Percentiles rank a stretch among this genome's conserved stretches.
Conservation (phyloP, 2,113 vertebrate species). For the Myrmecobius fasciatus region DNA sequence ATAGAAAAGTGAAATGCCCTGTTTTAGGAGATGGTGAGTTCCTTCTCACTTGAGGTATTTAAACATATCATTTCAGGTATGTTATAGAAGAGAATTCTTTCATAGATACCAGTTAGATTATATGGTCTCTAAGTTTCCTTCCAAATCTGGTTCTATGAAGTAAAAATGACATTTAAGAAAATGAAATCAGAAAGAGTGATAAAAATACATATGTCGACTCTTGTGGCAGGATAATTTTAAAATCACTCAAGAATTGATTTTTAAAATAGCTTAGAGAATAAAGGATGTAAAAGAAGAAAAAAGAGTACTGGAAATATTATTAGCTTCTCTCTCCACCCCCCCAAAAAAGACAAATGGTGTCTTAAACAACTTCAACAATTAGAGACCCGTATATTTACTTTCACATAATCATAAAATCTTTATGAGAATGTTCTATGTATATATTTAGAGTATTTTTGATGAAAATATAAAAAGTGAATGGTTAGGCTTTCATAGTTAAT, state of each 20-base stretch:
- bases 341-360: background rate
- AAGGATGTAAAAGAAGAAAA: background rate
- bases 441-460: background rate
- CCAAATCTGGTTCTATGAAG: background rate
- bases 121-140: background rate
- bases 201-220: background rate
- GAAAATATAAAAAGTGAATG: background rate
- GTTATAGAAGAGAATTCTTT: background rate
- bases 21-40: background rate
- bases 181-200: background rate
- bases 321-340: background rate
- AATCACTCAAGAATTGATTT: background rate
- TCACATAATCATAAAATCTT: background rate
- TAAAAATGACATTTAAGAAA: background rate
- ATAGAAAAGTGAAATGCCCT: background rate
- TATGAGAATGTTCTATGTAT: background rate
- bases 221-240: background rate
- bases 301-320: background rate
- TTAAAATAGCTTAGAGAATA: background rate
- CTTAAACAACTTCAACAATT: background rate
- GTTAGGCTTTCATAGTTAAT: background rate
- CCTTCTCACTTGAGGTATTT: background rate
- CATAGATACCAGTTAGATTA: background rate
- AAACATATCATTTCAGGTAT: background rate
- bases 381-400: background rate